Evolutionary conservation across 2,888 invertebrate genomes (phyloP), one percentile per base, ranked within the genome.

Genomic region (Acanthosepion esculentum): DNA sequence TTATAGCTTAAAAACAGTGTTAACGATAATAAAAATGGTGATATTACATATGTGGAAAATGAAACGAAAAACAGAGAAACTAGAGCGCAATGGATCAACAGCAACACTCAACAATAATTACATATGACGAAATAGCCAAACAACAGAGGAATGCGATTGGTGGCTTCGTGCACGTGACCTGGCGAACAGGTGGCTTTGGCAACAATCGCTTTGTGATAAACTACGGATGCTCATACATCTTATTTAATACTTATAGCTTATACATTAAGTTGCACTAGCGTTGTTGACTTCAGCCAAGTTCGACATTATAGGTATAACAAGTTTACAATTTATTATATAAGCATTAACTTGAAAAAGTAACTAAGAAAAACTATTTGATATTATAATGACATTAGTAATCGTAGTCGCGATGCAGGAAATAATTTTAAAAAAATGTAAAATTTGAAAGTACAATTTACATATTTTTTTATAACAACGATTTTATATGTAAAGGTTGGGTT

Each of bases 151-250:
- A 53, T n/a, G 26, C 53, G 50, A 93, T 93, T 93, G 93, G 93
- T 50, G 15, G 93, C 20, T 93, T 93, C 33, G 29, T 29, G 48
- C 93, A 93, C 93, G 53, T 93, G 93, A 53, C 93, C 33, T 26
- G 50, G 29, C 93, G n/a, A 48, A 93, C 93, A 93, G 93, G 53
- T 93, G 93, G 53, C 93, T 93, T 93, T n/a, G 53, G 93, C 48
- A 93, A 93, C 50, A 50, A 53, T 78, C n/a, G n/a, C 78, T 33
- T 78, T 33, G 78, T 78, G 78, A 78, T 33, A n/a, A 78, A 33
- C n/a, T 78, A 78, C 78, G 78, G n/a, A n/a, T 78, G 78, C 78
- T 4, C 78, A 33, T 78, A 78, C 78, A 59, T 59, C 59, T 20
- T 23, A 59, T 5, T 33, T 33, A 0, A 15, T 12, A n/a, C n/a